Conservation (phyloP, 2,113 vertebrate species). For the Oncorhynchus tshawytscha region DNA sequence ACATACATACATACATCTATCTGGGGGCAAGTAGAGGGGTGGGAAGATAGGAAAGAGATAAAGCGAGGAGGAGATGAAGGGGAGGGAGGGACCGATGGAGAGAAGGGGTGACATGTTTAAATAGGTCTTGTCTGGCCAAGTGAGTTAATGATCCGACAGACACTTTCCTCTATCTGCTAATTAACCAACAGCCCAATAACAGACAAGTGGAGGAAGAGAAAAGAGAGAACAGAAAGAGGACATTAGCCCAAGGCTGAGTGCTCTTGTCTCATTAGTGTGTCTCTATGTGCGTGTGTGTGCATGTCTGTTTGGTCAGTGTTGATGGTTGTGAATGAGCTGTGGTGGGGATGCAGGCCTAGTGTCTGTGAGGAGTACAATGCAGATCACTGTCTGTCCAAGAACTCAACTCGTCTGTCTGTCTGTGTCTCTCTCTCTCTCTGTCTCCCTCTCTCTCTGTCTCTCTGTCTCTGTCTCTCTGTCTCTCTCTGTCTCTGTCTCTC, state of each 20-base stretch:
- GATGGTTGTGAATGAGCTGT: not conserved
- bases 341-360: not conserved
- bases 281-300: not conserved
- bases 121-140: slow-evolving; percentile 11
- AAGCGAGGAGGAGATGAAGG: not conserved
- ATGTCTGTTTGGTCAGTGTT: not conserved
- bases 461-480: not conserved
- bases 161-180: slow-evolving; percentile 43
- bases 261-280: slow-evolving; percentile 47
- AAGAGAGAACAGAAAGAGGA: slow-evolving; percentile 50
- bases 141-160: slow-evolving; percentile 31
- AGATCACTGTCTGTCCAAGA: not conserved
- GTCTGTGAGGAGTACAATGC: not conserved
- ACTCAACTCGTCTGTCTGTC: no score
- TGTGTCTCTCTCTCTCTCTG: not conserved
- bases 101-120: slow-evolving; percentile 22
- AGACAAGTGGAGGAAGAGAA: slow-evolving; percentile 9
- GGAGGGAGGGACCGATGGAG: no score
- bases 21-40: no score
- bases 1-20: no score
- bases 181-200: slow-evolving; percentile 34
- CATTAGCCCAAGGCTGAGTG: slow-evolving; percentile 63
- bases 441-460: not conserved
- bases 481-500: no score
- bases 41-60: not conserved